Conservation (phyloP, 2,888 invertebrate species). For the Drosophila neotestacea region DNA sequence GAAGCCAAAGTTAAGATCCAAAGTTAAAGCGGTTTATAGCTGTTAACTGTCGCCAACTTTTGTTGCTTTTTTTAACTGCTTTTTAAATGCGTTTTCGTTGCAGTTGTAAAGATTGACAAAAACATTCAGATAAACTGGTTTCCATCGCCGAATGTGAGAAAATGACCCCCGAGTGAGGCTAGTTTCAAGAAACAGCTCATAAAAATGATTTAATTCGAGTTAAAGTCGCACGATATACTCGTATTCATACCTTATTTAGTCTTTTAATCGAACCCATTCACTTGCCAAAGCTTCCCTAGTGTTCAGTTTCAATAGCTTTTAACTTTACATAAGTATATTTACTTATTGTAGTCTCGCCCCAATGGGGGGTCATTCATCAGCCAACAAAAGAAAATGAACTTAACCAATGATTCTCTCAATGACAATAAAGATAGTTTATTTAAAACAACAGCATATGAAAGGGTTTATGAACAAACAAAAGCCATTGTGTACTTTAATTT, state of each 20-base stretch:
- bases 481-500: constrained; percentile 11
- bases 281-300: constrained; percentile 24
- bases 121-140: constrained; percentile 47
- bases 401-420: constrained; percentile 8
- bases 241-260: constrained; percentile 7
- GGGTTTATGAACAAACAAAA: constrained; percentile 5
- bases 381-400: constrained; percentile 24
- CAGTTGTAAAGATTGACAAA: constrained; percentile 53
- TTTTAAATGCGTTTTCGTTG: constrained; percentile 65
- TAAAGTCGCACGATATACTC: constrained; percentile 13
- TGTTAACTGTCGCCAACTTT: constrained; percentile 76
- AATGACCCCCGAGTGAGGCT: constrained; percentile 36
- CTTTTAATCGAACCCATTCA: constrained; percentile 14
- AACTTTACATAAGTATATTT: constrained; percentile 31
- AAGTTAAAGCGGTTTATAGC: constrained; percentile 55
- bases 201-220: constrained; percentile 56
- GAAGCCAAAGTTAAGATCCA: constrained; percentile 20
- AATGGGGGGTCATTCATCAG: constrained; percentile 8
- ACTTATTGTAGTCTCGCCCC: background rate
- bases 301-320: constrained; percentile 25
- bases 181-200: constrained; percentile 36
- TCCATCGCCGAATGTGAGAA: constrained; percentile 21
- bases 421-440: constrained; percentile 13
- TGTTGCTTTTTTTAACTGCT: constrained; percentile 61
- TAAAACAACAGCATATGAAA: constrained; percentile 10